Evolutionary conservation across 2,113 vertebrate species (phyloP).

Genomic region (Xenopus borealis): DNA sequence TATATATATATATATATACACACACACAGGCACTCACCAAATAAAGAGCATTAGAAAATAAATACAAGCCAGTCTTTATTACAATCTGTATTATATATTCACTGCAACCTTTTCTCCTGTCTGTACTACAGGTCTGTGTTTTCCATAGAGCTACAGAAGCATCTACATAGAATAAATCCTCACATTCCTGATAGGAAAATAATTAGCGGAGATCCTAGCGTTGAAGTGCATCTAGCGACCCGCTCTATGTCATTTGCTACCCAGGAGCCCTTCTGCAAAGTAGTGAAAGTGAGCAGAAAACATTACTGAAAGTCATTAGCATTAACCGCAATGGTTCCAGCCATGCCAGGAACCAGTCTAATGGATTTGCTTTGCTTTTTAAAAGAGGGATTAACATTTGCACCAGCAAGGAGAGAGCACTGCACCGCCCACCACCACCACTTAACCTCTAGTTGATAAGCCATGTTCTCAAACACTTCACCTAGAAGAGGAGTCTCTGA

Average conservation of each 20-base stretch:
- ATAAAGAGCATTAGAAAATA: too few relatives aligned
- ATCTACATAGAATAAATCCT: too few relatives aligned
- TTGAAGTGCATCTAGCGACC: neutral
- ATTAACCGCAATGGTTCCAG: constrained; percentile 63
- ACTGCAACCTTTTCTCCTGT: too few relatives aligned
- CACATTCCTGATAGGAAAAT: too few relatives aligned
- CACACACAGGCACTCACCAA: too few relatives aligned
- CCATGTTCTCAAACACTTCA: constrained; percentile 20
- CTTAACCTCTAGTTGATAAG: constrained; percentile 25
- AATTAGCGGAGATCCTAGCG: too few relatives aligned
- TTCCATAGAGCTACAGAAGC: too few relatives aligned
- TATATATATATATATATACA: too few relatives aligned
- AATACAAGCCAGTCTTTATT: too few relatives aligned
- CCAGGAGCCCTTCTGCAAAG: constrained; percentile 51
- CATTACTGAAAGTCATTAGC: constrained; percentile 65
- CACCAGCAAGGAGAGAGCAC: neutral
- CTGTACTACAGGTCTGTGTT: too few relatives aligned
- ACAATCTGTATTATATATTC: too few relatives aligned
- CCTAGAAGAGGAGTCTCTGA: neutral
- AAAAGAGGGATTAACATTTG: constrained; percentile 15
- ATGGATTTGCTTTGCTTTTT: constrained; percentile 54
- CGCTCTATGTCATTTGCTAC: constrained; percentile 51
- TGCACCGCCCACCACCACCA: constrained; percentile 5
- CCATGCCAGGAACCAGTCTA: constrained; percentile 66
- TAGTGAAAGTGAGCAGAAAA: constrained; percentile 33